Evolutionary conservation across 2,797 vertebrate genomes (phyloP), one percentile per base, ranked within the genome.

Genomic region (Sebastiscus albofasciatus): DNA sequence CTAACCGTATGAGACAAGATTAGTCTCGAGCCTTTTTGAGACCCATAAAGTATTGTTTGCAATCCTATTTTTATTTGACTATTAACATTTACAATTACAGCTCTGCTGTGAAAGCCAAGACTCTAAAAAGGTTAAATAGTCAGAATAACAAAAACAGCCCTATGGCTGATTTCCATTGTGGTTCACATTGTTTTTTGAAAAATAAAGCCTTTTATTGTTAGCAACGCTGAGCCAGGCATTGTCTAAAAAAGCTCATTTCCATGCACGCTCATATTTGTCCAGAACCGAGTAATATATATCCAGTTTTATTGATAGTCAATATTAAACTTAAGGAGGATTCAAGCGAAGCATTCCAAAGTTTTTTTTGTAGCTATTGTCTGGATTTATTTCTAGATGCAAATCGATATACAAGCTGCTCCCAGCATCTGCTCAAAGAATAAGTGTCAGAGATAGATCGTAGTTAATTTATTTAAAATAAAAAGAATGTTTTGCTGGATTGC

Each of bases 351-450:
- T 58, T 77, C 26, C 55, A 67, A 62, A 11, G 52, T 69, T 58
- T 78, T 78, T 75, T 78, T 75, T 83, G 34, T 18, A 42, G 34
- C 73, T 79, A 61, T 76, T 83, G 77, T 87, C 13, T 85, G 79
- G 66, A 64, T 86, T 62, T 67, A 66, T 69, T 85, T 85, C 20
- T n/a, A 12, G 27, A 69, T 85, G 26, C 64, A 65, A 82, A 89
- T 84, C 3, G 67, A 76, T 85, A 12, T 52, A 46, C 77, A 83
- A 86, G 82, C 83, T 90, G 74, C 66, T 69, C 33, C 12, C 29
- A 49, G 77, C 87, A 90, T 90, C 90, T 92, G 90, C 11, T 88
- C 75, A 89, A 89, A 59, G 67, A 74, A 88, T 89, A 83, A 79
- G 59, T 70, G 79, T 87, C 80, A 75, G 34, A 73, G 64, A 80